Evolutionary conservation across 1,140 invertebrate genomes (phyloP), one percentile per base, ranked within the genome.

Genomic region (Microvelia longipes): DNA sequence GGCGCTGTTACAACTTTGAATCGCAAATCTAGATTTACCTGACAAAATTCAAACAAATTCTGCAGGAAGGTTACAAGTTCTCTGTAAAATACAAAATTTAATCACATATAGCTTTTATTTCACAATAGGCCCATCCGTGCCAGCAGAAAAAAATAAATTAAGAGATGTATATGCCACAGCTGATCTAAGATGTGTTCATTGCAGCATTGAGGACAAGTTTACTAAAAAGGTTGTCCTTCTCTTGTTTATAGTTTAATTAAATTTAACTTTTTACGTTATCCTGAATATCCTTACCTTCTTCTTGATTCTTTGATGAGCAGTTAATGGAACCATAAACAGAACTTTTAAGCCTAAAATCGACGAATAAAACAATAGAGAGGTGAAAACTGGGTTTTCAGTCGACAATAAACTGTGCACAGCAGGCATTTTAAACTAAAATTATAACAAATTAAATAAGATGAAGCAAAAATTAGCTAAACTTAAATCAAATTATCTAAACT

Each of bases 311-410:
- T 76, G 73, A 30, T 73, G 68, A 0, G 74, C 76, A 1, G 78
- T 81, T 14, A 79, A 67, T 28, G 75, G n/a, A 61, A 73, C 74
- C 78, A 80, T 80, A 13, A 73, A 35, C 26, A 79, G 63, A 24
- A 77, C 77, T 73, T 81, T 81, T 0, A 79, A 27, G 14, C 75
- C 68, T 60, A 80, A 72, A 25, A 81, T 68, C 5, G 70, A 75
- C 61, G 73, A 68, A 67, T 74, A 78, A 69, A 77, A 78, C 5
- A 75, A 68, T 63, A 74, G 77, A 15, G 73, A 64, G 15, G 60
- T 67, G 65, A 78, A 74, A 1, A 75, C 68, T 26, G 73, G 72
- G 50, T 74, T 76, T n/a, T 73, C 69, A 19, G 69, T 24, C 5
- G 72, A 72, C 64, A 69, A 27, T 5, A 65, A 5, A 27, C 26